phyloP scores from a whole-genome alignment of 2,113 vertebrate genomes.

The Colaptes auratus region DNA sequence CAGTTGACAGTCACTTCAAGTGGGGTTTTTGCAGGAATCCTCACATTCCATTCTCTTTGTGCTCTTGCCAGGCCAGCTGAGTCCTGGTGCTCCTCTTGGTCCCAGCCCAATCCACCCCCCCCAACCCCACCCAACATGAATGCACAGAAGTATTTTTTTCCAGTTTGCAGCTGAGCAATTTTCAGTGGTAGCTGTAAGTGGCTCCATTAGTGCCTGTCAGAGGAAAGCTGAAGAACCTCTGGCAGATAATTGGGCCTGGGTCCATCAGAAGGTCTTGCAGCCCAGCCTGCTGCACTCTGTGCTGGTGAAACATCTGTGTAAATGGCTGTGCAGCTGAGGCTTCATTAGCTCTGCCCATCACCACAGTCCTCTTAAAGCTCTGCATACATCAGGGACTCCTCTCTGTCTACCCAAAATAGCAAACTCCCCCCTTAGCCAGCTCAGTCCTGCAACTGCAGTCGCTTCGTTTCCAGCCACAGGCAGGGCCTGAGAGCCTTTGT shows the following conservation, averaged over 20 bases:
- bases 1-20: slow-evolving; percentile 16
- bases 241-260: slow-evolving; percentile 47
- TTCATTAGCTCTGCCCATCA: slow-evolving; percentile 34
- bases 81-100: slow-evolving; percentile 41
- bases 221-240: slow-evolving; percentile 32
- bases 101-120: neutral
- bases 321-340: slow-evolving; percentile 20
- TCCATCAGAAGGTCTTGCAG: slow-evolving; percentile 20
- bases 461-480: neutral
- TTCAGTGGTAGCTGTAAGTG: slow-evolving; percentile 27
- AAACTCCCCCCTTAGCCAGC: neutral
- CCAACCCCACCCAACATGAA: neutral
- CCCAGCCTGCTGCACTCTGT: neutral
- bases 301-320: slow-evolving; percentile 11
- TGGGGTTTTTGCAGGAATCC: slow-evolving; percentile 21
- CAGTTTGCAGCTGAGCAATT: slow-evolving; percentile 5
- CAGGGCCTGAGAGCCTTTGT: neutral
- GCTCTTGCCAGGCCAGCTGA: slow-evolving; percentile 14
- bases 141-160: neutral
- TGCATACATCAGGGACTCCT: neutral
- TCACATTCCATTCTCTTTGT: neutral
- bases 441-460: neutral
- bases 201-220: slow-evolving; percentile 17
- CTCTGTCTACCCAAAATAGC: slow-evolving; percentile 1
- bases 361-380: neutral